phyloP scores from a whole-genome alignment of 2,113 vertebrate genomes.

The Megaptera novaeangliae region DNA sequence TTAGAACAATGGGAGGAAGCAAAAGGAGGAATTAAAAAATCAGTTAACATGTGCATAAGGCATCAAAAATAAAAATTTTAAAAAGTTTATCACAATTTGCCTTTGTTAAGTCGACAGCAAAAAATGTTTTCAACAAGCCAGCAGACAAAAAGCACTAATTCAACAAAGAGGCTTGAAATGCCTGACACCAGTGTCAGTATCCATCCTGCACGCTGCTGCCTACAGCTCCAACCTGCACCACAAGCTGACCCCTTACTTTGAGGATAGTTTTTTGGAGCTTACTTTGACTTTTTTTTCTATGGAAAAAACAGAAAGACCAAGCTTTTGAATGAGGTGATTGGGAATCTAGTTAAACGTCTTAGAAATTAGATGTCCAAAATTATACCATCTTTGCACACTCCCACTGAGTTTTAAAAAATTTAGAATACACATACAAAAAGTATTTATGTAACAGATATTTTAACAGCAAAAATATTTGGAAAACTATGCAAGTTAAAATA shows the following conservation, averaged over 20 bases:
- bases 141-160: slow-evolving; percentile 54
- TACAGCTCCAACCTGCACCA: neutral
- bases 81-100: neutral
- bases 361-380: slow-evolving; percentile 61
- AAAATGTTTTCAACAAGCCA: slow-evolving; percentile 29
- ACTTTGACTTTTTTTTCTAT: neutral
- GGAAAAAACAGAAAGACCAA: slow-evolving; percentile 4
- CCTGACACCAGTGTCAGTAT: slow-evolving; percentile 49
- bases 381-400: slow-evolving; percentile 58
- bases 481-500: slow-evolving; percentile 41
- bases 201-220: neutral
- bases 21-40: neutral
- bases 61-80: slow-evolving; percentile 32
- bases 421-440: slow-evolving; percentile 56
- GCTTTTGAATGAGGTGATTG: neutral
- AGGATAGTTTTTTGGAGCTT: neutral
- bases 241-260: neutral
- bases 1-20: slow-evolving; percentile 42
- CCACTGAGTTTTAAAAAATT: slow-evolving; percentile 54
- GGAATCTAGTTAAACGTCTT: neutral
- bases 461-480: slow-evolving; percentile 57
- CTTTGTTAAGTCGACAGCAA: slow-evolving; percentile 34
- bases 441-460: slow-evolving; percentile 66
- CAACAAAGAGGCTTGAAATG: slow-evolving; percentile 5
- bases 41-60: slow-evolving; percentile 26